Evolutionary conservation across 2,113 vertebrate species (phyloP), one percentile per base, ranked within the genome.

Genomic region (Corythoichthys intestinalis): DNA sequence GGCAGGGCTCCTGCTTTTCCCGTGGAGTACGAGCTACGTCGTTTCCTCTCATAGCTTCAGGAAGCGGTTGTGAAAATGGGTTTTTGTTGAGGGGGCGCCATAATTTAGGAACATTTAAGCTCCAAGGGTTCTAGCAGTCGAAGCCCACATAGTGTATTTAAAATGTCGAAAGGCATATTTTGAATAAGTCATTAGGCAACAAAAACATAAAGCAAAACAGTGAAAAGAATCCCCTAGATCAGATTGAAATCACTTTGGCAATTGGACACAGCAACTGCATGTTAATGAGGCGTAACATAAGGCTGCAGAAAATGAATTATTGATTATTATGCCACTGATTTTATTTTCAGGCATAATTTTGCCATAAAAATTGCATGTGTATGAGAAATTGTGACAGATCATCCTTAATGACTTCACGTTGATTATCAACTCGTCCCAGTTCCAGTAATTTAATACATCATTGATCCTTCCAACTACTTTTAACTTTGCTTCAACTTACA

Each of bases 21-120:
- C 81, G 66, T 71, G 70, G 74, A 78, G 78, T 60, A 34, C 50
- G 62, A 79, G 72, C 79, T 70, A 65, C 67, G 50, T 72, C 58
- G 67, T 77, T 79, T 74, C 78, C 83, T 70, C 52, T 79, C 71
- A 72, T 78, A 39, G 75, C 75, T 81, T 64, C 50, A 75, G 70
- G 65, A 59, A 58, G 60, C 53, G 71, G 70, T 74, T 68, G 67
- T 74, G 60, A 73, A 77, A 78, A 80, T 79, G 1, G 39, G 56
- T 15, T 70, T 76, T 70, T 61, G 37, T 79, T 66, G 12, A 62
- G 54, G 38, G 44, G 7, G 17, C 12, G 28, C 71, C 39, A 65
- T n/a, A 35, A 65, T 34, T 58, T 69, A 20, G 13, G 44, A 44
- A 46, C n/a, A 67, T 72, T 72, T 54, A 38, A 57, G 9, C 20